A percentile compares a stretch with the other conserved stretches of the same genome.
These are phyloP conservation scores for Schizothorax lantsangensis DNA, from an alignment of 2,797 vertebrate species.

Conservation along the genomic window DNA sequence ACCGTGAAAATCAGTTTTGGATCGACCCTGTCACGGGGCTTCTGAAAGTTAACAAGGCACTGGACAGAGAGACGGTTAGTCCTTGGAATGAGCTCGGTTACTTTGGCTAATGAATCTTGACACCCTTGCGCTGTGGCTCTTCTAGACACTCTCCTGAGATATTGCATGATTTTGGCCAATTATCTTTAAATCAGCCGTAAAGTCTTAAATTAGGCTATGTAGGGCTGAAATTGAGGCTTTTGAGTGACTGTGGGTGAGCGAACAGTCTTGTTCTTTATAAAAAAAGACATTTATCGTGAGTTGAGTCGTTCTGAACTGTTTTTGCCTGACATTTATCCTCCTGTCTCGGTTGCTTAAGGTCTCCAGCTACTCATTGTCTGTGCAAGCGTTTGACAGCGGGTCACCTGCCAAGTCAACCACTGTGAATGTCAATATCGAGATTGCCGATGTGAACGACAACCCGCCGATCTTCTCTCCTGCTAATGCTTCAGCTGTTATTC, in stretches of 20 bases:
- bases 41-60: slow-evolving; percentile 91
- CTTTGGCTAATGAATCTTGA: slow-evolving; percentile 51
- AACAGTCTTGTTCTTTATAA: not conserved
- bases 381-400: slow-evolving; percentile 95
- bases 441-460: slow-evolving; percentile 97
- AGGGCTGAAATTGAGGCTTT: slow-evolving; percentile 35
- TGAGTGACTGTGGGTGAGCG: not conserved
- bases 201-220: slow-evolving; percentile 29
- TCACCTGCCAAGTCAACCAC: slow-evolving; percentile 88
- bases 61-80: slow-evolving; percentile 94
- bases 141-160: slow-evolving; percentile 24
- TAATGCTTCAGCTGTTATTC: slow-evolving; percentile 91
- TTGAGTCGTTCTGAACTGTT: slow-evolving; percentile 20
- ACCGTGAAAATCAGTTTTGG: slow-evolving; percentile 92
- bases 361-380: slow-evolving; percentile 89
- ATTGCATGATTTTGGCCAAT: slow-evolving; percentile 42
- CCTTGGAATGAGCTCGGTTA: slow-evolving; percentile 51
- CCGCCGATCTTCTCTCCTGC: slow-evolving; percentile 87
- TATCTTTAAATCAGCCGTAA: slow-evolving; percentile 51
- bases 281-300: slow-evolving; percentile 13
- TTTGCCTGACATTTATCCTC: slow-evolving; percentile 44
- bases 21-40: slow-evolving; percentile 90
- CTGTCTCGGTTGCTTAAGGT: slow-evolving; percentile 73
- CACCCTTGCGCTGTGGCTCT: slow-evolving; percentile 30
- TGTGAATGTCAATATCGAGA: slow-evolving; percentile 91